Conservation (phyloP, 2,797 vertebrate genomes). For the Artibeus lituratus region DNA sequence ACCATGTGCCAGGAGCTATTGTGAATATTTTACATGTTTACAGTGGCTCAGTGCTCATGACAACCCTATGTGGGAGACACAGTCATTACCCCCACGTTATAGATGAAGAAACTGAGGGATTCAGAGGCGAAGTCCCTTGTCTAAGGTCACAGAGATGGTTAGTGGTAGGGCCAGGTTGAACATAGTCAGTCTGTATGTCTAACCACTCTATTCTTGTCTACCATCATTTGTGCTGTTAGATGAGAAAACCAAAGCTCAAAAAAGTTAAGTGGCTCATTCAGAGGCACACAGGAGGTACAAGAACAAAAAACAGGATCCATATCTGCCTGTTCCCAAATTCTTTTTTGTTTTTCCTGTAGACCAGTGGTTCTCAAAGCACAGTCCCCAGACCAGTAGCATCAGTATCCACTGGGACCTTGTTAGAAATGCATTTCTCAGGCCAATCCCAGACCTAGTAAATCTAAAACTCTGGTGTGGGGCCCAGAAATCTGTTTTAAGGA, state of each 20-base stretch:
- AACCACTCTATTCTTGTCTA: not conserved
- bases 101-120: not conserved
- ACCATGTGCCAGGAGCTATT: not conserved
- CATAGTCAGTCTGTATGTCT: not conserved
- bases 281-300: not conserved
- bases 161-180: not conserved
- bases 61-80: not conserved
- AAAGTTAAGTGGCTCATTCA: not conserved
- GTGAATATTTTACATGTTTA: not conserved
- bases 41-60: not conserved
- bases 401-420: not conserved
- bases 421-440: not conserved
- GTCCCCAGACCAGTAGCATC: not conserved
- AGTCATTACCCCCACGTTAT: not conserved
- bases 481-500: not conserved
- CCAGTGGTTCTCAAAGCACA: not conserved
- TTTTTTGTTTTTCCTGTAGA: not conserved
- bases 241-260: not conserved
- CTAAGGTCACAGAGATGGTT: not conserved
- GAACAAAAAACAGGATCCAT: not conserved
- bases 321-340: not conserved
- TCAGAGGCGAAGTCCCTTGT: not conserved
- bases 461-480: not conserved
- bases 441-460: not conserved
- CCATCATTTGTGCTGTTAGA: not conserved